These are phyloP conservation scores for Mesocentrotus franciscanus DNA, from an alignment of 53 echinoderm and acorn worm genomes.

Conservation along the genomic window DNA sequence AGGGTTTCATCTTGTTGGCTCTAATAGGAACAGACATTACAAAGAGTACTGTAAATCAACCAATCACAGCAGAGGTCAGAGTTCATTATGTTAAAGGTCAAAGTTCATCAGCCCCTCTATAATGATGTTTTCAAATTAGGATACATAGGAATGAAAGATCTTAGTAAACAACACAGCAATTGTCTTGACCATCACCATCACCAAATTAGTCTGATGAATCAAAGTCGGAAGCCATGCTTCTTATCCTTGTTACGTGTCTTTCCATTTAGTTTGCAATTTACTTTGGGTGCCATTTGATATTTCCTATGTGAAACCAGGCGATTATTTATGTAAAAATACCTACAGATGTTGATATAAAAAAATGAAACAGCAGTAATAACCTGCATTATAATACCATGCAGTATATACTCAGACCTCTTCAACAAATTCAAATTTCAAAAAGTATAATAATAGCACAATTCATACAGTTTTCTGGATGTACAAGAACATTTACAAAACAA, in stretches of 20 bases:
- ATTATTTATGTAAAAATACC: not conserved
- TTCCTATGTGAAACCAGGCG: not conserved
- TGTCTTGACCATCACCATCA: not conserved
- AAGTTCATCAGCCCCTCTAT: not conserved
- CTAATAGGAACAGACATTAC: not conserved
- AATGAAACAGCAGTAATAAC: not conserved
- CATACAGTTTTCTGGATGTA: not conserved
- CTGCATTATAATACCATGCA: not conserved
- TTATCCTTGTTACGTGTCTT: not conserved
- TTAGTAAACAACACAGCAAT: not conserved
- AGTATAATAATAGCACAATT: slow-evolving; percentile 4
- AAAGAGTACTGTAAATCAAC: slow-evolving; percentile 27
- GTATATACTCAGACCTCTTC: not conserved
- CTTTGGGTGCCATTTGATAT: not conserved
- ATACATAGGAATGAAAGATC: not conserved
- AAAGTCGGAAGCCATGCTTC: not conserved
- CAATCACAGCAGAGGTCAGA: not conserved
- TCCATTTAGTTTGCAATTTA: not conserved
- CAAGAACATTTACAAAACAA: not conserved
- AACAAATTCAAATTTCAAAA: not conserved
- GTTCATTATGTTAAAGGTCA: not conserved
- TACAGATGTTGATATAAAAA: not conserved
- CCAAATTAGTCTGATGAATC: not conserved
- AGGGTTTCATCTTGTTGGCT: not conserved
- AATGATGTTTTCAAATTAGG: not conserved